Evolutionary conservation across 2,113 vertebrate genomes (phyloP), one percentile per base, ranked within the genome.

Genomic region (Thryonomys swinderianus): DNA sequence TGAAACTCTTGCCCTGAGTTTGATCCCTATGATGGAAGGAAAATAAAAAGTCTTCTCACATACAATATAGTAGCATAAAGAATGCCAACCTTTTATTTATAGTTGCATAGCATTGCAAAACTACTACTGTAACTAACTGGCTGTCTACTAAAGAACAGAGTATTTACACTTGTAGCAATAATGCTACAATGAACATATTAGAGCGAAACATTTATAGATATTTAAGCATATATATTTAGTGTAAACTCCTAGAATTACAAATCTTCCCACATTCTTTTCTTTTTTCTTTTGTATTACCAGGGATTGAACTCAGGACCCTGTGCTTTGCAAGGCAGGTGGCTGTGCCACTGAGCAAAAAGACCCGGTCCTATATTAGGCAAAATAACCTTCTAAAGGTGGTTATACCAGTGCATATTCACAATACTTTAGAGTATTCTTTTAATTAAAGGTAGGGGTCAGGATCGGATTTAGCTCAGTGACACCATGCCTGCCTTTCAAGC

Each of bases 81-180:
- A 62, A 62, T 11, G 13, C 48, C 14, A 5, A 32, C 80, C 27
- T 55, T 88, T 85, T 71, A 85, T 42, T 89, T 76, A 92, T 45
- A 83, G 71, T 20, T 51, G 5, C 16, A 73, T 1, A 80, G 30
- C 40, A 73, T 4, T 88, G 53, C 4, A 84, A 3, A 88, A 69
- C 73, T 59, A 34, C 40, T 73, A 40, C 14, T 34, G 25, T 21
- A 79, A 48, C 5, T 78, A 90, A 93, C 20, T 62, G 30, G 21
- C 30, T 32, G 11, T 93, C 67, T 74, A 21, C 18, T 73, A 12
- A 79, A n/a, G n/a, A n/a, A n/a, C n/a, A 61, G 7, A 62, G 18
- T 76, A 37, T 62, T 78, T 86, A 13, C 40, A 25, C 67, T 67
- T 95, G 90, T 66, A 93, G 80, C 66, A n/a, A n/a, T n/a, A 95